phyloP scores from a whole-genome alignment of 2,113 vertebrate genomes.

The Apteryx owenii region DNA sequence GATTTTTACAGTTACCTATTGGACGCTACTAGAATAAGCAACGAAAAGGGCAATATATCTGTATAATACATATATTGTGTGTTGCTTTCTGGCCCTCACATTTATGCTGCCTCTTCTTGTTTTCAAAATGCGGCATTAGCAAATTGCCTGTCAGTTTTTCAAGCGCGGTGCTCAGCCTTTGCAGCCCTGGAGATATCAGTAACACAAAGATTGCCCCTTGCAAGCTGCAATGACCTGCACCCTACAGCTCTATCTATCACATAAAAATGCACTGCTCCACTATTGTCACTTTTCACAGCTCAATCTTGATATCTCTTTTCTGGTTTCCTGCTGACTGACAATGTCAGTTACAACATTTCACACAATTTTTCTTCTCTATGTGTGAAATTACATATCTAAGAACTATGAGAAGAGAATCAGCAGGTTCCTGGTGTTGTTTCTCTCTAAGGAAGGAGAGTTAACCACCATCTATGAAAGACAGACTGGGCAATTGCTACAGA shows the following conservation, averaged over 20 bases:
- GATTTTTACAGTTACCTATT: neutral
- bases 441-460: neutral
- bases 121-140: conserved; percentile 31
- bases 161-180: conserved; percentile 60
- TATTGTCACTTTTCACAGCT: conserved; percentile 61
- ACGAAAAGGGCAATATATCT: neutral
- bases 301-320: conserved; percentile 63
- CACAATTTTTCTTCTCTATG: conserved; percentile 56
- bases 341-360: conserved; percentile 60
- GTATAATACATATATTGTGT: neutral
- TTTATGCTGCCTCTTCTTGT: neutral
- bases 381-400: conserved; percentile 61
- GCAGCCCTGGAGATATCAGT: conserved; percentile 84
- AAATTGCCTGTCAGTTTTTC: conserved; percentile 39
- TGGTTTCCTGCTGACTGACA: conserved; percentile 75
- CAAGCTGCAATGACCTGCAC: conserved; percentile 73
- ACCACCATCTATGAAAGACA: neutral
- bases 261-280: neutral
- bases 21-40: neutral
- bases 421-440: neutral
- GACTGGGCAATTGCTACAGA: neutral
- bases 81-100: neutral
- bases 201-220: conserved; percentile 80
- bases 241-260: conserved; percentile 65
- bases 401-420: conserved; percentile 56